Percentiles rank a stretch among this genome's conserved stretches.
phyloP scores from a whole-genome alignment of 2,113 vertebrate genomes.

The Pandion haliaetus region DNA sequence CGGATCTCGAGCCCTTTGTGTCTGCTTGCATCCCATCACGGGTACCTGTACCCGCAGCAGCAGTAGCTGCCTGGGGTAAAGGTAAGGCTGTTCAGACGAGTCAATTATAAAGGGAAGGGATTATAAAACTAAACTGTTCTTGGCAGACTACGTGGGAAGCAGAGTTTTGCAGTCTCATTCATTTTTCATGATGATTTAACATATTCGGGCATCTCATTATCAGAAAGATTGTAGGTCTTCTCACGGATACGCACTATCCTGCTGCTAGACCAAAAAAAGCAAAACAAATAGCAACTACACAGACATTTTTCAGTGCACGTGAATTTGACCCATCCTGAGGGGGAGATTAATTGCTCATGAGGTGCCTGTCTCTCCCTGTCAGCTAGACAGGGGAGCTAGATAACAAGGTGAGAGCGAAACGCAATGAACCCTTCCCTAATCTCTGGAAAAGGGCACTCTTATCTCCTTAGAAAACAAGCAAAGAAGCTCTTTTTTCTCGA shows the following conservation, averaged over 20 bases:
- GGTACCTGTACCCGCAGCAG: not conserved
- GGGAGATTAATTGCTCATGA: not conserved
- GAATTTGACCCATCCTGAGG: not conserved
- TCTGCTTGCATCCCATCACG: not conserved
- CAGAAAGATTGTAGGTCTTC: not conserved
- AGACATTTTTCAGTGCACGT: not conserved
- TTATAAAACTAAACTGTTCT: constrained; percentile 2
- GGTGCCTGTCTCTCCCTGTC: not conserved
- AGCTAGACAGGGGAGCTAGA: not conserved
- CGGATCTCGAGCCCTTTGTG: not conserved
- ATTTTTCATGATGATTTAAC: constrained; percentile 48
- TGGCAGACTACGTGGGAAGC: constrained; percentile 29
- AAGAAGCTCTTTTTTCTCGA: not conserved
- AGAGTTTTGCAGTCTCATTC: constrained; percentile 47
- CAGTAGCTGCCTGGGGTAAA: not conserved
- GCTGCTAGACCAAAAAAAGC: not conserved
- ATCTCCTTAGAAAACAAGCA: not conserved
- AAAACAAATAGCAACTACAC: not conserved
- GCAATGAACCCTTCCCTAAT: not conserved
- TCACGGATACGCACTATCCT: not conserved
- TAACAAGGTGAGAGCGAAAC: not conserved
- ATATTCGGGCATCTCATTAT: constrained; percentile 7
- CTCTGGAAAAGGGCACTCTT: not conserved
- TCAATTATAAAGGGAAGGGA: not conserved
- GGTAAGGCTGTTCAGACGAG: not conserved